Evolutionary conservation across 1,140 invertebrate genomes (phyloP), one percentile per base, ranked within the genome.

Genomic region (Riptortus pedestris): DNA sequence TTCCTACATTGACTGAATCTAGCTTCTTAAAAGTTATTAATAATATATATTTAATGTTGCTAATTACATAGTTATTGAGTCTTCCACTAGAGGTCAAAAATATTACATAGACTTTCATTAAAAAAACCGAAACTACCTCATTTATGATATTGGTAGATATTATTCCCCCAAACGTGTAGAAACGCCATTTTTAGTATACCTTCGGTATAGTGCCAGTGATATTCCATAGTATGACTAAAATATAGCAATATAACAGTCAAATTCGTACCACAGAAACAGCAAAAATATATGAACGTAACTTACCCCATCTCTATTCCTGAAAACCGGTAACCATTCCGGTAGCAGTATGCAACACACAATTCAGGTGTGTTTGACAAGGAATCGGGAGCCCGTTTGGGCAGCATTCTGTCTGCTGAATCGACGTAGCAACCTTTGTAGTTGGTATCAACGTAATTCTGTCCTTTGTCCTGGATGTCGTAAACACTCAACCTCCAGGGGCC

Each of bases 241-340:
- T 9, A 11, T n/a, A 43, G 11, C 38, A 11, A 11, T n/a, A 43
- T n/a, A 11, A n/a, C 38, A 43, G 11, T 43, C 9, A 11, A n/a
- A 11, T n/a, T 11, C 9, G n/a, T 11, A n/a, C 11, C n/a, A 11
- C 11, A 43, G 11, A 11, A n/a, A 43, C 38, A n/a, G 11, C 9
- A 11, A n/a, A n/a, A n/a, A n/a, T n/a, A n/a, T n/a, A n/a, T n/a
- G n/a, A n/a, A n/a, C n/a, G n/a, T n/a, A n/a, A 11, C n/a, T 82
- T 79, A 89, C 86, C 81, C 83, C 76, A 93, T 94, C 78, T 96
- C 88, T 18, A 94, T 83, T 55, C 91, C 93, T 59, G 93, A 91
- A 81, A 85, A 96, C 28, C 83, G 80, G 77, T 87, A 94, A 31
- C 92, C 92, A 68, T 85, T 88, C 73, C 91, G 89, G 18, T 52